A percentile compares a stretch with the other conserved stretches of the same genome.
These are phyloP conservation scores for Periplaneta americana DNA, from an alignment of 1,140 invertebrate genomes.

Conservation along the genomic window DNA sequence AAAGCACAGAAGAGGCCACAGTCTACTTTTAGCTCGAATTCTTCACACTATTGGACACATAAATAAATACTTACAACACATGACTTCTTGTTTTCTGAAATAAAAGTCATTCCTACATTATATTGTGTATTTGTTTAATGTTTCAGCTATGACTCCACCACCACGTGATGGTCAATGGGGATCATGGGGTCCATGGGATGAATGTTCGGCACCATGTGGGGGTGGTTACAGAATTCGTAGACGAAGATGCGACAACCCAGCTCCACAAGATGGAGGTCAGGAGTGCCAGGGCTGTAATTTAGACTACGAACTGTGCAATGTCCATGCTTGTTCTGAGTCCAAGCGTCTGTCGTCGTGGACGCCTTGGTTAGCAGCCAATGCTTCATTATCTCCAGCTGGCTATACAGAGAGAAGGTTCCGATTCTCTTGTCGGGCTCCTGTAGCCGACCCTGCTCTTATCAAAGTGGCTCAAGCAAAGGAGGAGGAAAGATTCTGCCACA, in stretches of 20 bases:
- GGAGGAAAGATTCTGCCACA: slow-evolving; percentile 67
- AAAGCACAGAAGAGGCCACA: too few relatives aligned
- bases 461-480: slow-evolving; percentile 63
- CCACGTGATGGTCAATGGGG: slow-evolving; percentile 70
- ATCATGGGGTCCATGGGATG: slow-evolving; percentile 63
- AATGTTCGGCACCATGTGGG: slow-evolving; percentile 52
- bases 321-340: slow-evolving; percentile 57
- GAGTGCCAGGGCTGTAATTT: slow-evolving; percentile 60
- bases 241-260: slow-evolving; percentile 58
- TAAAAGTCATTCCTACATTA: too few relatives aligned
- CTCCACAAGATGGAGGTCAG: slow-evolving; percentile 51
- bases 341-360: slow-evolving; percentile 67
- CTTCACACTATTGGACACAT: too few relatives aligned
- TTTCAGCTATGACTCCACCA: slow-evolving; percentile 42
- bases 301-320: slow-evolving; percentile 61
- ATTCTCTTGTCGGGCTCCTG: slow-evolving; percentile 71
- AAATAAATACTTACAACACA: too few relatives aligned
- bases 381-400: slow-evolving; percentile 43
- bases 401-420: slow-evolving; percentile 68
- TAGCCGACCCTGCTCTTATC: slow-evolving; percentile 53
- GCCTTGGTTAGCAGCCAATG: slow-evolving; percentile 52
- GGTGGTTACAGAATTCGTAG: slow-evolving; percentile 43
- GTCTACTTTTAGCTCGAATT: too few relatives aligned
- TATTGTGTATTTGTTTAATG: slow-evolving; percentile 5
- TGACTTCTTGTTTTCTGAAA: too few relatives aligned